Evolutionary conservation across 2,888 invertebrate species (phyloP), one percentile per base, ranked within the genome.

Genomic region (Nymphalis urticae): DNA sequence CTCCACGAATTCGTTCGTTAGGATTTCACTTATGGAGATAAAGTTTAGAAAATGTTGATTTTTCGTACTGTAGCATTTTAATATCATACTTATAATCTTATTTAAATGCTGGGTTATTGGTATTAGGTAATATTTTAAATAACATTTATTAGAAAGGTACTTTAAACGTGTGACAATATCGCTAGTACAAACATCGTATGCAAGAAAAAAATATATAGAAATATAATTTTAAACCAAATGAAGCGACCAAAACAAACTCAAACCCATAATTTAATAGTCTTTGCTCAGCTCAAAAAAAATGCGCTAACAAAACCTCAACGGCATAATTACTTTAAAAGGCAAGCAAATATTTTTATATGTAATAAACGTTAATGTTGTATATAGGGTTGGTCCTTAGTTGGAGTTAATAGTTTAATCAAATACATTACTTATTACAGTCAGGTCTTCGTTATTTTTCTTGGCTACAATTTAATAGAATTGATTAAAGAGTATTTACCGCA

Each of bases 311-410:
- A 54, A 54, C 27, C 24, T 42, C 42, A 24, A 58, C 56, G 80
- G 85, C 82, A 87, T 89, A 90, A 92, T 92, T 90, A 91, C 86
- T 85, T 83, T 90, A 92, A 56, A 56, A 24, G 91, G 86, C 77
- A 75, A 75, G 85, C 87, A 90, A 90, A 91, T 88, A 89, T 89
- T 91, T 89, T 87, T 86, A 85, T 85, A 86, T 77, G 81, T 80
- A 81, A 83, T 85, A 82, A 85, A 81, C 80, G 84, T 84, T 81
- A 73, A 32, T 16, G 32, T n/a, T 17, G n/a, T 42, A 42, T 42
- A 13, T 13, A 42, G 54, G 32, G 54, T 24, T 32, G 79, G 80
- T 70, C 73, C 65, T 32, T 6, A 6, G 27, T 32, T 32, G 27
- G 71, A 72, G 74, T 79, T 82, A 83, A 84, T 83, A 83, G 82